Percentiles rank a stretch among this genome's conserved stretches.
phyloP scores from a whole-genome alignment of 2,888 invertebrate species.

The Ophraella communa region DNA sequence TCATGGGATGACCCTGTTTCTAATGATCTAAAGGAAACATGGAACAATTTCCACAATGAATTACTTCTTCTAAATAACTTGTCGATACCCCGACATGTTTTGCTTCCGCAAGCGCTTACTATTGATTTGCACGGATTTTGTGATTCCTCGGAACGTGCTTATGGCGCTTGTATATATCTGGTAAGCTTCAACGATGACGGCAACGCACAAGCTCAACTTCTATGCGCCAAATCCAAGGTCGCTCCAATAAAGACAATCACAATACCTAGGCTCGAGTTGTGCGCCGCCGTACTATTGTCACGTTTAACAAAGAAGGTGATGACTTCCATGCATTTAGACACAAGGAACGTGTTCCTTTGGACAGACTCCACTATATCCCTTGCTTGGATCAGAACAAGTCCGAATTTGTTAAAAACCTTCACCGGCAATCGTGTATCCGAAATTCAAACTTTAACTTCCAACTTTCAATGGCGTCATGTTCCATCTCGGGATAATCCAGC shows the following conservation, averaged over 20 bases:
- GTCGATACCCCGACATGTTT: slow-evolving; percentile 6
- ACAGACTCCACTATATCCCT: not conserved
- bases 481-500: slow-evolving; percentile 32
- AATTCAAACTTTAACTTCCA: slow-evolving; percentile 27
- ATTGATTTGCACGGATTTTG: slow-evolving; percentile 13
- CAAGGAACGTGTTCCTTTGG: not conserved
- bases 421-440: slow-evolving; percentile 31
- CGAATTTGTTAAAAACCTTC: slow-evolving; percentile 36
- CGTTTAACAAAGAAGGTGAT: not conserved
- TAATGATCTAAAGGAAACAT: not conserved
- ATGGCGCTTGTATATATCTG: slow-evolving; percentile 18
- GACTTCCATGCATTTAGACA: not conserved
- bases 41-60: slow-evolving; percentile 3
- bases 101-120: not conserved
- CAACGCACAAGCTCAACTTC: not conserved
- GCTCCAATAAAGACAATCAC: slow-evolving; percentile 11
- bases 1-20: not conserved
- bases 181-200: not conserved
- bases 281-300: not conserved
- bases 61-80: slow-evolving; percentile 4
- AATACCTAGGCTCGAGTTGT: slow-evolving; percentile 16
- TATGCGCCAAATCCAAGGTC: slow-evolving; percentile 14
- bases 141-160: slow-evolving; percentile 13
- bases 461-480: slow-evolving; percentile 31
- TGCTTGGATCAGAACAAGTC: slow-evolving; percentile 20